Conservation (phyloP, 2,113 vertebrate genomes). For the Amblyornis subalaris region DNA sequence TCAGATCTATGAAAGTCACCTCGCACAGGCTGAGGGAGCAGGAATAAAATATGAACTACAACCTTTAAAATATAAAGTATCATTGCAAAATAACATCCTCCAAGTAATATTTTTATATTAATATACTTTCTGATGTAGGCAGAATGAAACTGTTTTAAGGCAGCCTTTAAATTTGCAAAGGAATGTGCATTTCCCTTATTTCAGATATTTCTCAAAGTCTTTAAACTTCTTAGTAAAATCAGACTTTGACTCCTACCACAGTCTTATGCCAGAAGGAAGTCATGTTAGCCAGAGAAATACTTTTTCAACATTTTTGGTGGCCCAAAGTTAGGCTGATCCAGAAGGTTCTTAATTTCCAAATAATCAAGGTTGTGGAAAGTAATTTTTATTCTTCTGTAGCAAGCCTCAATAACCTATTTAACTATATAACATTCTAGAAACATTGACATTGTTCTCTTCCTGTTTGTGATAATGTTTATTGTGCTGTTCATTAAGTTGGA, state of each 20-base stretch:
- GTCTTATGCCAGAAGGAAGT: neutral
- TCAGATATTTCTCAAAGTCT: neutral
- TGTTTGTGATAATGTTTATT: neutral
- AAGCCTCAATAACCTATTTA: neutral
- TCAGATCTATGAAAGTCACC: neutral
- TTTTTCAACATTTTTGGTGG: neutral
- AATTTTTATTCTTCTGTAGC: neutral
- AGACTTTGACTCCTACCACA: neutral
- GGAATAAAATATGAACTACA: neutral
- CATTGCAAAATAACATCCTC: neutral
- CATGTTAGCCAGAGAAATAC: neutral
- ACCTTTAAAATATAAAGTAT: neutral
- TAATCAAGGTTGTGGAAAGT: neutral
- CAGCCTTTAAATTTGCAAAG: neutral
- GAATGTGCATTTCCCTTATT: neutral
- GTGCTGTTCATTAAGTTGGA: neutral
- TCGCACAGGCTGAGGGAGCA: neutral
- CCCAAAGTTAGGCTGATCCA: neutral
- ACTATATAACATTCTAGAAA: neutral
- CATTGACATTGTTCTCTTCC: neutral
- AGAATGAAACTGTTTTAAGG: neutral
- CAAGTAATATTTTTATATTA: neutral
- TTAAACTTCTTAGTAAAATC: neutral
- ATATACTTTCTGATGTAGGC: neutral
- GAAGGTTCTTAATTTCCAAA: neutral